Percentiles rank a stretch among this genome's conserved stretches.
These are phyloP conservation scores for Pomacea canaliculata DNA, from an alignment of 2,888 invertebrate genomes.

Conservation along the genomic window DNA sequence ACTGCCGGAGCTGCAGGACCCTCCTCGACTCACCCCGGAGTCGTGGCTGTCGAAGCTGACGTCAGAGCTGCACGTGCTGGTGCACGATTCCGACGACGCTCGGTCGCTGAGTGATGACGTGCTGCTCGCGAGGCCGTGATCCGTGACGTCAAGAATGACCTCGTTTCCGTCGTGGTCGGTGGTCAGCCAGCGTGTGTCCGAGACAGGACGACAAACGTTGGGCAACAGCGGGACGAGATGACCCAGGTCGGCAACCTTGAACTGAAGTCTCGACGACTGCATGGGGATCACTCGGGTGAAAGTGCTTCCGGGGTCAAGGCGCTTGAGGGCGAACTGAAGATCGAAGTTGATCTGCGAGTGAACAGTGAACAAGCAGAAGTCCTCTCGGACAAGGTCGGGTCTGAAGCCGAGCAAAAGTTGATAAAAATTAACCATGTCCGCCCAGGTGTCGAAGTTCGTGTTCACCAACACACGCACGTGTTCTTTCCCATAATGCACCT, in stretches of 20 bases:
- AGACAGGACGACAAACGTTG: conserved; percentile 55
- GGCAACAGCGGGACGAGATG: conserved; percentile 60
- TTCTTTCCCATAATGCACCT: conserved; percentile 63
- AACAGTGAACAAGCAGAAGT: conserved; percentile 62
- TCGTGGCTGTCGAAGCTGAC: conserved; percentile 27
- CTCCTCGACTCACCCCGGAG: conserved; percentile 4
- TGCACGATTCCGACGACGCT: conserved; percentile 17
- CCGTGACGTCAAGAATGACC: conserved; percentile 47
- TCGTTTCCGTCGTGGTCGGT: conserved; percentile 61
- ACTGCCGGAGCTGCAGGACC: neutral
- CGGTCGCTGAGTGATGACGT: conserved; percentile 6
- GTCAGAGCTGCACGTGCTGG: conserved; percentile 23
- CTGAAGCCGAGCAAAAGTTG: conserved; percentile 53
- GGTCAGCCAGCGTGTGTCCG: conserved; percentile 60
- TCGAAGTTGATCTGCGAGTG: conserved; percentile 51
- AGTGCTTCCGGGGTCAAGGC: conserved; percentile 33
- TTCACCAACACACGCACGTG: conserved; percentile 58
- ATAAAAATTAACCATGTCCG: conserved; percentile 59
- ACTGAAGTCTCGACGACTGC: conserved; percentile 49
- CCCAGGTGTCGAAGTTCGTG: conserved; percentile 56
- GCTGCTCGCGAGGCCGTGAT: neutral
- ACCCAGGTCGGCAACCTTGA: conserved; percentile 57
- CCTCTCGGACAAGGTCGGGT: conserved; percentile 52
- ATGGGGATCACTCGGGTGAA: conserved; percentile 42
- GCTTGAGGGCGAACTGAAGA: conserved; percentile 61